Evolutionary conservation across 2,888 invertebrate genomes (phyloP).

Genomic region (Polydrusus pterygomalis): DNA sequence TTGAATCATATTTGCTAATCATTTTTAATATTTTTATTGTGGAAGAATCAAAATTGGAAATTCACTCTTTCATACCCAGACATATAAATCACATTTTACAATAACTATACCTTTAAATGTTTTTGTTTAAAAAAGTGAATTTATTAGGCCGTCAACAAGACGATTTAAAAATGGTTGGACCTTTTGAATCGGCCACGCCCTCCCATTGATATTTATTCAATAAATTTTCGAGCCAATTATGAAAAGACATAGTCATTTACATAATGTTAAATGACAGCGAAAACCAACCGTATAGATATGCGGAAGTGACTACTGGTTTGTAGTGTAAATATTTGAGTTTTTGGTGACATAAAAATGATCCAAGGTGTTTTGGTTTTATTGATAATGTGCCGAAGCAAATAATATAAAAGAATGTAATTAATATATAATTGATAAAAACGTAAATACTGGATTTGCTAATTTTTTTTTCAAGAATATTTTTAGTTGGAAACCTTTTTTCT

Average conservation of each 20-base stretch:
- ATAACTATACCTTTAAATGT: not conserved
- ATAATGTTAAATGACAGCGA: slow-evolving; percentile 1
- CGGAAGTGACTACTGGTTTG: slow-evolving; percentile 23
- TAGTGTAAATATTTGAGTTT: slow-evolving; percentile 21
- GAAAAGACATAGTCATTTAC: slow-evolving; percentile 14
- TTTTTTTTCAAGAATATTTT: too few relatives aligned
- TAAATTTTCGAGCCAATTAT: slow-evolving; percentile 19
- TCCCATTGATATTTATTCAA: slow-evolving; percentile 4
- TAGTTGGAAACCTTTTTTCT: too few relatives aligned
- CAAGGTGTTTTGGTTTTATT: slow-evolving; percentile 24
- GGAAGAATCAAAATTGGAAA: not conserved
- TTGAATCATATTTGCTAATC: too few relatives aligned
- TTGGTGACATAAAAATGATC: slow-evolving; percentile 18
- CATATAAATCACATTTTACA: slow-evolving; percentile 1
- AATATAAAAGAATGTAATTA: not conserved
- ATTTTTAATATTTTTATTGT: too few relatives aligned
- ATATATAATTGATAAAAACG: too few relatives aligned
- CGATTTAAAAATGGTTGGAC: slow-evolving; percentile 13
- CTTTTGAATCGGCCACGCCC: slow-evolving; percentile 8
- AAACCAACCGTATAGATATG: slow-evolving; percentile 9
- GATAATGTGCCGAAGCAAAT: not conserved
- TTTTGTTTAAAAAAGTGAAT: slow-evolving; percentile 14
- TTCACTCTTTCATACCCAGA: not conserved
- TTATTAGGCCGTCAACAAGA: not conserved
- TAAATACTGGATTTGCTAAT: too few relatives aligned